Base-by-base conservation (phyloP, 2,888 invertebrate species). In the Pseudeuparius sepicola region DNA sequence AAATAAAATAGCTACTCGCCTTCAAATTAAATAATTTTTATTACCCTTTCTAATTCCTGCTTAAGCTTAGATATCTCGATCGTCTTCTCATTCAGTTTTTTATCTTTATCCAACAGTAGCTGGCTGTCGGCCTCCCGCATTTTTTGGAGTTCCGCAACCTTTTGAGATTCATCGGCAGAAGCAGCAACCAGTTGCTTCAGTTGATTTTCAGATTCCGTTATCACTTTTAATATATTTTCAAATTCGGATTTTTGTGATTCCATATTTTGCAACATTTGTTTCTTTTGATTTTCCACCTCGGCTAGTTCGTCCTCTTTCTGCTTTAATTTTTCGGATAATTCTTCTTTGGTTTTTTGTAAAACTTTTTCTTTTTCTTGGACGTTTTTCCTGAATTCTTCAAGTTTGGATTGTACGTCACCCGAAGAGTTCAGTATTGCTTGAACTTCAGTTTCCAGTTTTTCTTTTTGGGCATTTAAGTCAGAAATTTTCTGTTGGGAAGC, bases 361-460 rank as follows among this genome's bases (percentile, higher is more conserved):
- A 41, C 20, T 18, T 24, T 42, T 38, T 53, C 56, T 39, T 53
- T 61, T 43, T 48, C 49, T 36, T 43, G 40, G 11, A 53, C 36
- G 40, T 45, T 47, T 30, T 42, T 43, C 25, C 51, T 50, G 16
- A 61, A 34, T 20, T 53, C 49, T 18, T 48, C 48, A 11, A 60
- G 33, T 47, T 55, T 51, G 5, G 29, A 35, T 15, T 46, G 48
- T 16, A 43, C 46, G 37, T 57, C 56, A 12, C 52, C 54, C 7
- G 53, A 45, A 11, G 52, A 47, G 24, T 46, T 44, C 4, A 50
- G 39, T 4, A 56, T 17, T 3, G 44, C 14, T 12, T 27, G 12
- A n/a, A n/a, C n/a, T n/a, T n/a, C n/a, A n/a, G n/a, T n/a, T n/a
- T n/a, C n/a, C n/a, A n/a, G n/a, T n/a, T n/a, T n/a, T n/a, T 37